Evolutionary conservation across 2,113 vertebrate genomes (phyloP).

Genomic region (Ptilorrhoa leucosticta): DNA sequence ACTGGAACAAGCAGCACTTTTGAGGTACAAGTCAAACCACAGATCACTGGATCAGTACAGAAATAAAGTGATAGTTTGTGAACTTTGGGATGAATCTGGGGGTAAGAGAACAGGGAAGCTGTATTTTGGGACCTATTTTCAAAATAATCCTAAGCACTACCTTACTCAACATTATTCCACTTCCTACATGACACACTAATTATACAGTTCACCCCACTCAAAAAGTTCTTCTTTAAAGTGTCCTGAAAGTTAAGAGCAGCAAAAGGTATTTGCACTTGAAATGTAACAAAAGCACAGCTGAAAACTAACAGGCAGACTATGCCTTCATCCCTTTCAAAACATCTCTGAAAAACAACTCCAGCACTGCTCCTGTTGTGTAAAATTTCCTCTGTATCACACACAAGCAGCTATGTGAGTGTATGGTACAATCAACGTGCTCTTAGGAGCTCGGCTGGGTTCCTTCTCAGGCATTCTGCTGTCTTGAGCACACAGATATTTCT

Average conservation of each 20-base stretch:
- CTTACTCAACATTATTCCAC: not conserved
- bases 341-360: not conserved
- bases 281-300: not conserved
- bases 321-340: not conserved
- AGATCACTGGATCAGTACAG: rapidly evolving
- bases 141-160: not conserved
- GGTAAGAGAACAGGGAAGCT: not conserved
- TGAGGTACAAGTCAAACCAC: not conserved
- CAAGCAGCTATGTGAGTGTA: not conserved
- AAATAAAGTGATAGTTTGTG: not conserved
- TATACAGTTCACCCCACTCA: rapidly evolving
- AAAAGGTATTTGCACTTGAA: not conserved
- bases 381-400: not conserved
- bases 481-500: not conserved
- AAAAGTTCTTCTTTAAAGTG: not conserved
- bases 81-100: not conserved
- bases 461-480: not conserved
- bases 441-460: not conserved
- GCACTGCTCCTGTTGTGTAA: not conserved
- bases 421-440: rapidly evolving
- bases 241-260: not conserved
- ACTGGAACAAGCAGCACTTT: not conserved
- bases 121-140: not conserved
- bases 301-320: not conserved
- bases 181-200: not conserved